Conservation (phyloP, 2,797 vertebrate species). For the Darevskia mixta region DNA sequence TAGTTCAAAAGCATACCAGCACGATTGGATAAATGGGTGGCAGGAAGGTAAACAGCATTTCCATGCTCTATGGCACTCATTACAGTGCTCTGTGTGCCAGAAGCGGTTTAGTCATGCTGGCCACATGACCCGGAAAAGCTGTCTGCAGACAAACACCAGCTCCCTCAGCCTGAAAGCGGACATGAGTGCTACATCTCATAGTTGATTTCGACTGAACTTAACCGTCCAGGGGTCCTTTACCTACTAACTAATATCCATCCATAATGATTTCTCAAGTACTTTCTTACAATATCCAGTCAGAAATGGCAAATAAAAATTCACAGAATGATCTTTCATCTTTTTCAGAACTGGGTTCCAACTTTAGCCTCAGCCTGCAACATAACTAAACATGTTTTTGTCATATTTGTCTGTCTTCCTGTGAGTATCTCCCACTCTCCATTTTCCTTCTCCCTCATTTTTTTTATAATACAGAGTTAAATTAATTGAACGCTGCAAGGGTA, state of each 20-base stretch:
- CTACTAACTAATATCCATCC: background rate
- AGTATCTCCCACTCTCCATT: background rate
- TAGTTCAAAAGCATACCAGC: too few species aligned
- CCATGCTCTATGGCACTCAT: too few species aligned
- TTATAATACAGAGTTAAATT: background rate
- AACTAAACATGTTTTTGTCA: background rate
- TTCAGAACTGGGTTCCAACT: background rate
- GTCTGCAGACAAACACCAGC: too few species aligned
- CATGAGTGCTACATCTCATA: too few species aligned
- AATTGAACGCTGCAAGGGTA: background rate
- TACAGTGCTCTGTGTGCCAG: too few species aligned
- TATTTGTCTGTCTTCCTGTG: background rate
- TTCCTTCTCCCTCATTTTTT: background rate
- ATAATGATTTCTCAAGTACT: background rate
- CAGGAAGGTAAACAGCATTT: too few species aligned
- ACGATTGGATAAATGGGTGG: too few species aligned
- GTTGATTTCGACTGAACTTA: too few species aligned
- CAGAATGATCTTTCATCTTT: background rate
- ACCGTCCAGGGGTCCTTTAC: background rate
- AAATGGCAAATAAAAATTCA: background rate
- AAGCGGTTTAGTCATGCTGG: too few species aligned
- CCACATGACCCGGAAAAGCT: too few species aligned
- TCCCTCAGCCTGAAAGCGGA: too few species aligned
- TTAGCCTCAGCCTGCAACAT: background rate
- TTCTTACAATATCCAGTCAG: background rate